Evolutionary conservation across 1,140 invertebrate species (phyloP).

Genomic region (Bacillus rossius): DNA sequence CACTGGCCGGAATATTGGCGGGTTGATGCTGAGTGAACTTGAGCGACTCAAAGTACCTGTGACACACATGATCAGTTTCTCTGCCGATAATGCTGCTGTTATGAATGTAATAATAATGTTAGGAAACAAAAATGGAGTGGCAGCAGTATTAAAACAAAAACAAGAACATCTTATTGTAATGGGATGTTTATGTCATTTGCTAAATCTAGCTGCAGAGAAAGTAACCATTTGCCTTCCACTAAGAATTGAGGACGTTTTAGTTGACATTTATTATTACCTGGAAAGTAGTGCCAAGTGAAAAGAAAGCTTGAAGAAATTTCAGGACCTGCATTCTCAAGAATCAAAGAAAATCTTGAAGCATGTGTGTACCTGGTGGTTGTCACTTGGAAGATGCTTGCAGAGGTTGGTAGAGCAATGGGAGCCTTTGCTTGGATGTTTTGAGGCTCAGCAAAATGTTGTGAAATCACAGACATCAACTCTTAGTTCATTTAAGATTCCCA

Average conservation of each 20-base stretch:
- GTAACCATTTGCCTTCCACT: not conserved
- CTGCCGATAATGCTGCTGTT: not conserved
- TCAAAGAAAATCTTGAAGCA: not conserved
- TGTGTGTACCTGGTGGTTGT: not conserved
- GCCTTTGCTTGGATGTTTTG: no score
- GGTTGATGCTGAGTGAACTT: not conserved
- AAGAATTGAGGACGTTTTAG: not conserved
- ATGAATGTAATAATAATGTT: no score
- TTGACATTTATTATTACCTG: slow-evolving; percentile 1
- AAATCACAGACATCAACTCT: no score
- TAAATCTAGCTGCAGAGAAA: slow-evolving; percentile 1
- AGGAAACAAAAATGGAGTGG: not conserved
- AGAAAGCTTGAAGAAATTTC: not conserved
- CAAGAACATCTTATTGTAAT: not conserved
- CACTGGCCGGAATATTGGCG: not conserved
- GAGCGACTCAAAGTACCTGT: not conserved
- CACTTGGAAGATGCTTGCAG: no score
- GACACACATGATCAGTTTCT: not conserved
- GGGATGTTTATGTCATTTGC: not conserved
- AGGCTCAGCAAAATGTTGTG: no score
- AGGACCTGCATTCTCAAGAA: not conserved
- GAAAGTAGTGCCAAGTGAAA: not conserved
- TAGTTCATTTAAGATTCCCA: no score
- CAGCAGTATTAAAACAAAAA: not conserved
- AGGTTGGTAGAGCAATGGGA: no score